Conservation (phyloP, 2,113 vertebrate species). For the Phainopepla nitens region DNA sequence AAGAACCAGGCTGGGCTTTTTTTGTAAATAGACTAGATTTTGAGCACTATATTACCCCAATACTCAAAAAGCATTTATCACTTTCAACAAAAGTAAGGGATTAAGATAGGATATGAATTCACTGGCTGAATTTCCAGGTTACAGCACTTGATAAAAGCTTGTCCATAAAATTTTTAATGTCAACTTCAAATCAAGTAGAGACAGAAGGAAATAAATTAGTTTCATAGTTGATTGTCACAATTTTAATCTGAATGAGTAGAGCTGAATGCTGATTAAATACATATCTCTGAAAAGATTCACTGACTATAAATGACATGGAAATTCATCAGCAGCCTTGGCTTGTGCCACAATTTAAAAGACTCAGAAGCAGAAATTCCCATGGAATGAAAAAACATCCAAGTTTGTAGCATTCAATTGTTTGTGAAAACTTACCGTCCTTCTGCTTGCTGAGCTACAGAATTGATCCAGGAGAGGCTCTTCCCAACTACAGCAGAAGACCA, state of each 20-base stretch:
- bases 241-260: background rate
- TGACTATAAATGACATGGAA: background rate
- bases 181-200: background rate
- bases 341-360: background rate
- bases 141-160: background rate
- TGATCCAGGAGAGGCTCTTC: constrained; percentile 89
- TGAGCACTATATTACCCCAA: background rate
- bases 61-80: background rate
- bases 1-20: background rate
- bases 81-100: background rate
- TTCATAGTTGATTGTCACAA: background rate
- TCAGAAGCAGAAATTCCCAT: background rate
- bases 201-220: background rate
- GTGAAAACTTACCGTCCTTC: constrained; percentile 86
- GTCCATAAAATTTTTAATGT: background rate
- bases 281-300: background rate
- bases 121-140: background rate
- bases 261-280: background rate
- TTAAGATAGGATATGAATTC: background rate
- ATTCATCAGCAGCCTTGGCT: background rate
- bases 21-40: background rate
- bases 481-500: constrained; percentile 86
- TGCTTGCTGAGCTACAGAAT: constrained; percentile 90
- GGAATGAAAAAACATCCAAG: background rate
- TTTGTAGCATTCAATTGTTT: background rate